Percentiles rank a stretch among this genome's conserved stretches.
Evolutionary conservation across 1,140 invertebrate species (phyloP).

Genomic region (Drosophila murphyi): DNA sequence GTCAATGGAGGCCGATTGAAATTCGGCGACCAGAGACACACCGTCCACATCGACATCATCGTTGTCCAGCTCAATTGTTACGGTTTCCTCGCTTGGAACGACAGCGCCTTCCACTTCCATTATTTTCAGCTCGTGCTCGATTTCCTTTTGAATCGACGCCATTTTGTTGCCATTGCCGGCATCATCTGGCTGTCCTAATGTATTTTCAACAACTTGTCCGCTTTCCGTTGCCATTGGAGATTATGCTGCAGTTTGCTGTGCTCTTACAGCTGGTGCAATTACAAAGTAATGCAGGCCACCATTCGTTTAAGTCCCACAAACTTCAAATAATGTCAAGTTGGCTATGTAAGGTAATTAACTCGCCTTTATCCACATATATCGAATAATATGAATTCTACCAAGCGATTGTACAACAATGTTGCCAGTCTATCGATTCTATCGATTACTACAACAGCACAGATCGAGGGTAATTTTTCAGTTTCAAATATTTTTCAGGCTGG

Average conservation of each 20-base stretch:
- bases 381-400: background rate
- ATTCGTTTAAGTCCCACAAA: background rate
- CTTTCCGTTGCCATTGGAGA: background rate
- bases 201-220: background rate
- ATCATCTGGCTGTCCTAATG: background rate
- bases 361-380: background rate
- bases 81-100: background rate
- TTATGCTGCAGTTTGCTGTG: background rate
- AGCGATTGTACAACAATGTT: background rate
- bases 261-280: background rate
- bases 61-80: conserved; percentile 51
- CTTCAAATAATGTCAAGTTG: background rate
- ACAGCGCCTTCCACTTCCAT: conserved; percentile 65
- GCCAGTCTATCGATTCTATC: too few species aligned
- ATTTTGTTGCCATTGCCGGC: conserved; percentile 59
- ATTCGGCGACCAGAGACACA: conserved; percentile 11
- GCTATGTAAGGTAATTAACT: background rate
- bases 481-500: too few species aligned
- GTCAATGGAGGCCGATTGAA: conserved; percentile 15
- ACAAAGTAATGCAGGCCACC: background rate
- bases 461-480: too few species aligned
- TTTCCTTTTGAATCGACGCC: conserved; percentile 45
- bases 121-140: conserved; percentile 58
- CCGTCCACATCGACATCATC: conserved; percentile 28
- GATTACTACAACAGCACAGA: too few species aligned